These are phyloP conservation scores for Achlya flavicornis DNA, from an alignment of 2,888 invertebrate species.

Conservation along the genomic window DNA sequence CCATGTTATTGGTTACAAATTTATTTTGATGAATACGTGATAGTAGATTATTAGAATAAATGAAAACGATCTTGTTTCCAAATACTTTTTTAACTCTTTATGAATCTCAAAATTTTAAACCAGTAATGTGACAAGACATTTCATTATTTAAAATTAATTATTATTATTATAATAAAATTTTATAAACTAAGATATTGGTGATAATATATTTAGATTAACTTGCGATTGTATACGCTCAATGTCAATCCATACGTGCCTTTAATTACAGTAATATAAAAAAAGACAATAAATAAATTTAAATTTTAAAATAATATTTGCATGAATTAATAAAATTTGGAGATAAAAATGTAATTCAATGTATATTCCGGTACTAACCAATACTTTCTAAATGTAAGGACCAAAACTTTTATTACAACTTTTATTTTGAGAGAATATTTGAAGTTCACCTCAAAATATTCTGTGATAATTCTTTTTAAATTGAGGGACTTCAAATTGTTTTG, in stretches of 20 bases:
- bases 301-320: slow-evolving; percentile 12
- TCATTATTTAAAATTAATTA: slow-evolving; percentile 29
- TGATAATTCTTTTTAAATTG: slow-evolving; percentile 81
- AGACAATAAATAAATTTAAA: slow-evolving; percentile 29
- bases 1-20: slow-evolving; percentile 77
- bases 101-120: slow-evolving; percentile 58
- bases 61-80: slow-evolving; percentile 32
- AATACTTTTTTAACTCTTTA: slow-evolving; percentile 33
- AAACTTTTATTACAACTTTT: slow-evolving; percentile 32
- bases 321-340: slow-evolving; percentile 27
- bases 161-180: slow-evolving; percentile 40
- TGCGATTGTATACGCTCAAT: slow-evolving; percentile 60
- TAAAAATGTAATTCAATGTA: slow-evolving; percentile 36
- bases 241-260: slow-evolving; percentile 77
- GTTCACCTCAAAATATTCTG: slow-evolving; percentile 79
- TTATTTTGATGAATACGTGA: slow-evolving; percentile 61
- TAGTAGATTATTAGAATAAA: slow-evolving; percentile 55
- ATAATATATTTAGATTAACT: slow-evolving; percentile 31
- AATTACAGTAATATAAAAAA: slow-evolving; percentile 37
- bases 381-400: slow-evolving; percentile 36
- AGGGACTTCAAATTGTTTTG: slow-evolving; percentile 74
- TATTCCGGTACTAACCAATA: slow-evolving; percentile 28
- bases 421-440: slow-evolving; percentile 59
- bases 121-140: slow-evolving; percentile 56
- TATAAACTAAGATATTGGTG: slow-evolving; percentile 48